Percentiles rank a stretch among this genome's conserved stretches.
Evolutionary conservation across 92 coral and sea anemone genomes (phyloP).

Genomic region (Phenganax subtilis): DNA sequence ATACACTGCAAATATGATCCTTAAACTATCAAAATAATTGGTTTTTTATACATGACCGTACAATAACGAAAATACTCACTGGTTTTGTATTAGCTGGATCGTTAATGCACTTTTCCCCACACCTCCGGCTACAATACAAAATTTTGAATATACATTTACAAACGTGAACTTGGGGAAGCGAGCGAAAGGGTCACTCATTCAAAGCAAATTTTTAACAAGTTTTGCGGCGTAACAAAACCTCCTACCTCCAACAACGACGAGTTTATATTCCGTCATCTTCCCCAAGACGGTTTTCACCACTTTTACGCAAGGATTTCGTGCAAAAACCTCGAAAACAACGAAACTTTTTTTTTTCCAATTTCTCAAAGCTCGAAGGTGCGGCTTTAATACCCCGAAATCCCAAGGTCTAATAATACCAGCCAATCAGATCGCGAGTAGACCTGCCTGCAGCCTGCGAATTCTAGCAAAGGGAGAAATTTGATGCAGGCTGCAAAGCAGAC

Average conservation of each 20-base stretch:
- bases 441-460: not conserved
- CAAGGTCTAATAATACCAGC: conserved; percentile 31
- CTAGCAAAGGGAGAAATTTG: too few relatives aligned
- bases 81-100: conserved; percentile 95
- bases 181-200: not conserved
- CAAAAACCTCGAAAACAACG: conserved; percentile 9
- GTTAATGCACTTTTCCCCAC: conserved; percentile 97
- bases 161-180: not conserved
- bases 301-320: not conserved
- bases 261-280: conserved; percentile 89
- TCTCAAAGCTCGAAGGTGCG: conserved; percentile 22
- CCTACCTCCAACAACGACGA: conserved; percentile 97
- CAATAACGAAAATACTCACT: conserved; percentile 56
- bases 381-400: conserved; percentile 21
- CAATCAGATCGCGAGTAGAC: conserved; percentile 8
- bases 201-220: not conserved
- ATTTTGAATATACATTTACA: not conserved
- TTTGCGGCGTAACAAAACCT: not conserved
- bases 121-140: conserved; percentile 79
- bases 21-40: not conserved
- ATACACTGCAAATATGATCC: not conserved
- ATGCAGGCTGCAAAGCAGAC: too few relatives aligned
- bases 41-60: not conserved
- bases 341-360: not conserved
- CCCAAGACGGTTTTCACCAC: not conserved